Conservation (phyloP, 2,888 invertebrate species). For the Coecobrya sp. region DNA sequence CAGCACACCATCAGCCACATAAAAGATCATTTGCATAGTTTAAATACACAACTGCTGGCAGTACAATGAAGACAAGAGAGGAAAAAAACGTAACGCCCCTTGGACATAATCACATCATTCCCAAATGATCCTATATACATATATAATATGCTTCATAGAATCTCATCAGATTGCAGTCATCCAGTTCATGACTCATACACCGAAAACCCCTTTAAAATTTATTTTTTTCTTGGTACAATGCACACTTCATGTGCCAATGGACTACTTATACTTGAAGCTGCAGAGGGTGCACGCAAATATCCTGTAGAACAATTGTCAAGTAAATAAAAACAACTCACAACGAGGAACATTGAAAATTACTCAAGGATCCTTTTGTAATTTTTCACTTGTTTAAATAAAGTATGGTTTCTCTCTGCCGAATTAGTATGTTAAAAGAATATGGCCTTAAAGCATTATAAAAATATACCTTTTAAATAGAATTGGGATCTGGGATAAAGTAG, state of each 20-base stretch:
- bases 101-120: conserved; percentile 86
- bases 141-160: conserved; percentile 23
- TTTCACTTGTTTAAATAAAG: conserved; percentile 60
- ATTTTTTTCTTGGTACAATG: conserved; percentile 16
- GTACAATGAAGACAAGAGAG: conserved; percentile 63
- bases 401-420: conserved; percentile 31
- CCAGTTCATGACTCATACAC: conserved; percentile 75
- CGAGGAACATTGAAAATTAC: conserved; percentile 66
- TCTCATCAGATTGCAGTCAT: conserved; percentile 61
- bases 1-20: conserved; percentile 54
- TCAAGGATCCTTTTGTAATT: conserved; percentile 48
- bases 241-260: neutral
- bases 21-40: conserved; percentile 86
- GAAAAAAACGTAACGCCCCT: conserved; percentile 85
- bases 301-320: neutral
- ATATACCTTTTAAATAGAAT: neutral
- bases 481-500: neutral
- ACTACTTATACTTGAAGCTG: neutral
- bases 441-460: neutral
- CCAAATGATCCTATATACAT: conserved; percentile 83
- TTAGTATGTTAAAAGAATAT: conserved; percentile 21
- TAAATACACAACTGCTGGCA: conserved; percentile 75
- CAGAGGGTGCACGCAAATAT: neutral
- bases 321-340: conserved; percentile 57
- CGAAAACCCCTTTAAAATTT: conserved; percentile 15